Base-by-base conservation (phyloP, 1,140 invertebrate genomes). In the Drosophila subobscura region DNA sequence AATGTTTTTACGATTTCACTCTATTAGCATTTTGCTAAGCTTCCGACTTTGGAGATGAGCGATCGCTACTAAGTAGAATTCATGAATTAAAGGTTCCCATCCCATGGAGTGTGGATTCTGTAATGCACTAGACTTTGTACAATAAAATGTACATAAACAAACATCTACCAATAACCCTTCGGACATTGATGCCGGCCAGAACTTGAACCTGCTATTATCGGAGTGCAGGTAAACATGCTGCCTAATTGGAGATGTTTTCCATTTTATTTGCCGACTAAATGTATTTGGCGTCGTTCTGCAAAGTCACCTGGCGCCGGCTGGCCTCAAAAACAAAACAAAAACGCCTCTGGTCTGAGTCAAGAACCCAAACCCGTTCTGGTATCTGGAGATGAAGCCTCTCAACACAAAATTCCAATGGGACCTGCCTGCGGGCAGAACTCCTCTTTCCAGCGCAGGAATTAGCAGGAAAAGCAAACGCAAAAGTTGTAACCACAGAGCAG, bases 251-350 rank as follows among this genome's bases (percentile, higher is more conserved):
- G 56, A 59, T 58, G 56, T 46, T 27, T 56, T 37, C 6, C 44
- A 66, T 55, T 46, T 64, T 72, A 70, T 83, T 74, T 74, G 45
- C 59, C 29, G 44, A 23, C 12, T 57, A 71, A 78, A 83, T 71
- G 70, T 57, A 65, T 61, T 71, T 66, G 79, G 64, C 79, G 74
- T 46, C 79, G 59, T 64, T 72, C 51, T 52, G 40, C 22, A 49
- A 46, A 10, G 14, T 45, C 8, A 40, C 2, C 44, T 55, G 50
- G 50, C 61, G 61, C 50, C 65, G 45, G 22, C 63, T 25, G 16
- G 12, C 16, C 22, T 37, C 1, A 29, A 60, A 60, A 27, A 40
- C 37, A 20, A 20, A 23, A n/a, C 5, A 47, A 14, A 40, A 52
- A 3, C 3, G 3, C 33, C 10, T 37, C 33, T 37, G 10, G 4